Conservation (phyloP, 2,888 invertebrate species). For the Tipula unca region DNA sequence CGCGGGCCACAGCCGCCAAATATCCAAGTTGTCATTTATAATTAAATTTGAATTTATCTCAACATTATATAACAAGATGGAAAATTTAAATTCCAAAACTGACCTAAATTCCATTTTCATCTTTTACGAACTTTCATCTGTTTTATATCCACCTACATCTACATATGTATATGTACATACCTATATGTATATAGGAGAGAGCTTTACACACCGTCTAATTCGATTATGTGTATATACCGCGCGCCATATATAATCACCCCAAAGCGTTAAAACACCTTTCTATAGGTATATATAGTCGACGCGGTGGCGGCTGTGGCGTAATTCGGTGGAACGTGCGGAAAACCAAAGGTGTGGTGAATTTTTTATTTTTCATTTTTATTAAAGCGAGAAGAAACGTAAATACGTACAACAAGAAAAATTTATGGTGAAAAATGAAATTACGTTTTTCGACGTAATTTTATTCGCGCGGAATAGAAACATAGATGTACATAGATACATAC, state of each 20-base stretch:
- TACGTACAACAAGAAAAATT: not conserved
- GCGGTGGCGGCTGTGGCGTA: not conserved
- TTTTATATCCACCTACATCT: not conserved
- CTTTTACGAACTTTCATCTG: not conserved
- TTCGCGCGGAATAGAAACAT: not conserved
- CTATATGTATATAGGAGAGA: not conserved
- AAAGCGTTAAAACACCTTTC: not conserved
- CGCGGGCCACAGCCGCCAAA: not conserved
- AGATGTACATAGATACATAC: not conserved
- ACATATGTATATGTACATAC: not conserved
- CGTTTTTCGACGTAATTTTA: not conserved
- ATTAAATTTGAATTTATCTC: not conserved
- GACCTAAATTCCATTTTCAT: not conserved
- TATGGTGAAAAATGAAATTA: not conserved
- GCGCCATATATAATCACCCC: not conserved
- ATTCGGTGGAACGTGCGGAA: not conserved
- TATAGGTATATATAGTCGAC: not conserved
- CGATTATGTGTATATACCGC: not conserved
- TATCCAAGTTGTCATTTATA: not conserved
- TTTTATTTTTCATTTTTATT: not conserved
- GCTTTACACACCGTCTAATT: not conserved
- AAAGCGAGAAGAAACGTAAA: not conserved
- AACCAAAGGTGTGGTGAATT: not conserved
- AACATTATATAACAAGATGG: not conserved
- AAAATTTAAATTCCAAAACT: not conserved